phyloP scores from a whole-genome alignment of 2,888 invertebrate species.

The Perithous albicinctus region DNA sequence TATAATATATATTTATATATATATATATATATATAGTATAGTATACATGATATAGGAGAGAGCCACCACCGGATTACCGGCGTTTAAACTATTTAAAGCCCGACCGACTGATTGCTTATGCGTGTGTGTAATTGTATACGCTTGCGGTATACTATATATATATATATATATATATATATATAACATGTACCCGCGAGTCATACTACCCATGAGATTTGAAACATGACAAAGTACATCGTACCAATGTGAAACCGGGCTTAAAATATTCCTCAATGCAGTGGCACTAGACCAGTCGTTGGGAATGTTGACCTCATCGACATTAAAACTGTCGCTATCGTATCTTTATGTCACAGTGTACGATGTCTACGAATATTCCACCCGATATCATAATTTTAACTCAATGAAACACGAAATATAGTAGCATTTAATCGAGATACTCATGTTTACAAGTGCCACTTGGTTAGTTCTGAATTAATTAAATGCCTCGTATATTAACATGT shows the following conservation, averaged over 20 bases:
- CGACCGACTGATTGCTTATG: constrained; percentile 65
- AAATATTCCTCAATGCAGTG: neutral
- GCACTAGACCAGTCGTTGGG: neutral
- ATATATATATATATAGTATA: neutral
- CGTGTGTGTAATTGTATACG: constrained; percentile 54
- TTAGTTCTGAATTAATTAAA: neutral
- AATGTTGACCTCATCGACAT: neutral
- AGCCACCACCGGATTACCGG: constrained; percentile 70
- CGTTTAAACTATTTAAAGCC: constrained; percentile 70
- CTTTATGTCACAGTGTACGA: too few relatives aligned
- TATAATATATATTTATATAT: too few relatives aligned
- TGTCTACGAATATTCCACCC: too few relatives aligned
- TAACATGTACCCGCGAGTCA: neutral
- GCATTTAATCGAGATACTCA: too few relatives aligned
- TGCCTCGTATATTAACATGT: neutral
- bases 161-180: neutral
- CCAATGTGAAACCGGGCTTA: neutral
- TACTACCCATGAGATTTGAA: neutral
- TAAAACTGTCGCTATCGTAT: neutral
- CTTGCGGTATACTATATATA: constrained; percentile 26
- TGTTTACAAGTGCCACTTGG: neutral
- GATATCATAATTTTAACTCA: neutral
- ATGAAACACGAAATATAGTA: neutral
- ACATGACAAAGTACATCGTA: neutral
- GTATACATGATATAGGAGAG: constrained; percentile 37